These are phyloP conservation scores for Ptiloglossa arizonensis DNA, from an alignment of 1,140 invertebrate genomes.

Conservation along the genomic window DNA sequence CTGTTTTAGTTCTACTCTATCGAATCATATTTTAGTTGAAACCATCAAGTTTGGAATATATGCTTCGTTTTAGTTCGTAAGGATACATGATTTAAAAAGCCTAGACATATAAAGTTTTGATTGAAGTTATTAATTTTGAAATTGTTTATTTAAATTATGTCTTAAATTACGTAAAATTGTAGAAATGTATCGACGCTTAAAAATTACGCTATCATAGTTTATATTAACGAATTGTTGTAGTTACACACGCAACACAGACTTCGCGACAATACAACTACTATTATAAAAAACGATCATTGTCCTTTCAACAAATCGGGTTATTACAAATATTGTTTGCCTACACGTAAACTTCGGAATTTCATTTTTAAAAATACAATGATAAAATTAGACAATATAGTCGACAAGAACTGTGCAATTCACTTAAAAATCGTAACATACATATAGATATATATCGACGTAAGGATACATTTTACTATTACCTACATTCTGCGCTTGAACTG, in stretches of 20 bases:
- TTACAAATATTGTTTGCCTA: constrained; percentile 25
- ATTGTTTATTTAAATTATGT: constrained; percentile 76
- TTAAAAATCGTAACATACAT: neutral
- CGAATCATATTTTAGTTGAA: constrained; percentile 8
- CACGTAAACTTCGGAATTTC: constrained; percentile 26
- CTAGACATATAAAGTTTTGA: constrained; percentile 21
- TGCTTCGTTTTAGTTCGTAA: constrained; percentile 29
- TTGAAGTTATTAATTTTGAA: constrained; percentile 42
- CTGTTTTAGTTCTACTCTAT: constrained; percentile 55
- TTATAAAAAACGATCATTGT: constrained; percentile 48
- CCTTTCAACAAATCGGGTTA: constrained; percentile 19
- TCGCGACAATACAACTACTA: constrained; percentile 68
- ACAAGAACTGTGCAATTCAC: constrained; percentile 4
- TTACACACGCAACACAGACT: constrained; percentile 60
- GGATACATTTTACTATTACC: neutral
- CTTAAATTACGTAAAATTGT: constrained; percentile 68
- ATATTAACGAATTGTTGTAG: constrained; percentile 56
- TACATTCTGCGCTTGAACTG: neutral
- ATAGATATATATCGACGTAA: neutral
- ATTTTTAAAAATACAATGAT: constrained; percentile 12
- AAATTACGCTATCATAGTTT: constrained; percentile 59
- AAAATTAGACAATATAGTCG: neutral
- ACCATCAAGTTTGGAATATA: neutral
- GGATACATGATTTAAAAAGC: constrained; percentile 61
- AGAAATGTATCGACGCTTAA: constrained; percentile 70